Base-by-base conservation (phyloP, 1,140 invertebrate genomes). In the Dreissena polymorpha region DNA sequence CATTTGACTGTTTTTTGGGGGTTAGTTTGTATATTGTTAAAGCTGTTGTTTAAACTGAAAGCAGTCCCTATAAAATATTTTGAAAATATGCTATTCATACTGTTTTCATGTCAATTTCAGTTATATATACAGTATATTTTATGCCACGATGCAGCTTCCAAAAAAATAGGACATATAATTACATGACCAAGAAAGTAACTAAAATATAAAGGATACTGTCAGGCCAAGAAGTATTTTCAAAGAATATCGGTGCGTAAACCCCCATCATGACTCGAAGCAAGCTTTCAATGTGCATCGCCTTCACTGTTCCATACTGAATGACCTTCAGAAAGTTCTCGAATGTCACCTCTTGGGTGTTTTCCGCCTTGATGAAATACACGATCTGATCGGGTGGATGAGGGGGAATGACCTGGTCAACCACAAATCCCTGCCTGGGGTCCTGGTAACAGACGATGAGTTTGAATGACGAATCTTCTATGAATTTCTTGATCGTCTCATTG, bases 221-320 rank as follows among this genome's bases (percentile, higher is more conserved):
- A 23, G 93, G 92, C 93, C 93, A 93, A 39, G 91, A 89, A 16
- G 90, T 91, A 73, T 93, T 93, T 60, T 92, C 90, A 86, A 93
- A 92, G 86, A 93, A 93, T 64, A 93, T 90, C n/a, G 93, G 93
- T 18, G 92, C 90, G 89, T 92, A 94, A n/a, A 94, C 89, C 13
- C 91, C 91, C 83, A 88, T 91, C 90, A 93, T 93, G 10, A 91
- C 72, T n/a, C 92, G 81, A 29, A 93, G 86, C 55, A 93, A 79
- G 85, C 92, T 92, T 64, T 92, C 90, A 67, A 93, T 91, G 69
- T 92, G 88, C 49, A 83, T 87, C 10, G 89, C 91, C 64, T 90
- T 90, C 25, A 93, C 88, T 23, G 88, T 90, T 0, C 92, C 93
- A 84, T 93, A 93, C 75, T 93, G 92, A 0, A 93, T 85, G 27